phyloP scores from a whole-genome alignment of 2,888 invertebrate species.

The Stegophylla sp. region DNA sequence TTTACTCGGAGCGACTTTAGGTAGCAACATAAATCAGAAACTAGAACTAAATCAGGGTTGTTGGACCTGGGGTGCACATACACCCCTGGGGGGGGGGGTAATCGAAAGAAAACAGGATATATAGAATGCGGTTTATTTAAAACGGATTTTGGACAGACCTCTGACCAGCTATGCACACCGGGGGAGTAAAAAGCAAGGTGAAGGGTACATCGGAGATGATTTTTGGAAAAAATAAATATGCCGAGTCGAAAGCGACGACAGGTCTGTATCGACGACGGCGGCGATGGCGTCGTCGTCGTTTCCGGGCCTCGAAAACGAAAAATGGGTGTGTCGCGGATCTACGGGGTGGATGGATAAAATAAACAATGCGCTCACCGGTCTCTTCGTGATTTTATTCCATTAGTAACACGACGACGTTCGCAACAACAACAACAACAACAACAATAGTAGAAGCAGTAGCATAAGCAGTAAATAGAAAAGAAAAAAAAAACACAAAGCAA shows the following conservation, averaged over 20 bases:
- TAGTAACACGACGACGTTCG: slow-evolving; percentile 12
- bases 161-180: too few species aligned
- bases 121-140: too few species aligned
- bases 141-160: too few species aligned
- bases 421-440: neutral
- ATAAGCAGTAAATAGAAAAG: neutral
- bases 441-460: neutral
- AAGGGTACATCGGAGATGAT: too few species aligned
- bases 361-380: neutral
- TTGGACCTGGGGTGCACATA: too few species aligned
- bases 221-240: neutral
- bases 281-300: neutral
- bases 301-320: slow-evolving; percentile 25
- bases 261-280: neutral
- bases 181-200: neutral
- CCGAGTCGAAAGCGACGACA: neutral
- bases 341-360: neutral
- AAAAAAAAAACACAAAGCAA: neutral
- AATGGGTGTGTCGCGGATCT: slow-evolving; percentile 29
- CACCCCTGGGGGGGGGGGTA: too few species aligned
- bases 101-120: too few species aligned
- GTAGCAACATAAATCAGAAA: too few species aligned
- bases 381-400: slow-evolving; percentile 52
- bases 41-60: too few species aligned
- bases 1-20: too few species aligned